These are phyloP conservation scores for Microctenopoma steveboyesi DNA, from an alignment of 2,797 vertebrate genomes.

Conservation along the genomic window DNA sequence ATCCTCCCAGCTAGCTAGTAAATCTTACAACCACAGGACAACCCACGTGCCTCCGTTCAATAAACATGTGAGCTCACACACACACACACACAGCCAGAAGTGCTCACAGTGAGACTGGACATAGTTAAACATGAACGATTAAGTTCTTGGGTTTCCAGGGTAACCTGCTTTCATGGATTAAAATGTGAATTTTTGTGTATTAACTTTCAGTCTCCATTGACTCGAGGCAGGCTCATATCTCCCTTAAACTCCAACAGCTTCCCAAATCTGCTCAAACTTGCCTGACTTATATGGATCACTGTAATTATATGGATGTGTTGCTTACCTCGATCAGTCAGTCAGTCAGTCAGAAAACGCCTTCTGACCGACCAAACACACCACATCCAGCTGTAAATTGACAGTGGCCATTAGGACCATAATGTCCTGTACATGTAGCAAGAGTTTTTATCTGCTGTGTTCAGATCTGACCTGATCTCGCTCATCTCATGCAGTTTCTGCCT, in stretches of 20 bases:
- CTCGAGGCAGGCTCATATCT: neutral
- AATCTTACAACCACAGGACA: slow-evolving; percentile 66
- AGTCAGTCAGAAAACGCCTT: no score
- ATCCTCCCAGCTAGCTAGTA: slow-evolving; percentile 59
- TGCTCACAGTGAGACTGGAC: neutral
- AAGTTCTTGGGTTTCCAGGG: neutral
- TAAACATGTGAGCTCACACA: slow-evolving; percentile 44
- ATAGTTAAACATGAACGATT: slow-evolving; percentile 12
- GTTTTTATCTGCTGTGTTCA: neutral
- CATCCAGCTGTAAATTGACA: no score
- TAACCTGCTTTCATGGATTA: slow-evolving; percentile 16
- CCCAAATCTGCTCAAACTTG: neutral
- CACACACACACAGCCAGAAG: slow-evolving; percentile 1
- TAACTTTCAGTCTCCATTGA: slow-evolving; percentile 6
- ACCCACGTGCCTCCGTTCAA: slow-evolving; percentile 57
- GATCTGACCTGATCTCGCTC: neutral
- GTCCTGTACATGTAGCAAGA: neutral
- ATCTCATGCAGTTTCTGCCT: neutral
- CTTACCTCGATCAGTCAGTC: no score
- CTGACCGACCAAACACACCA: no score
- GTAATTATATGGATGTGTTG: neutral
- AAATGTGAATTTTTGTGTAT: neutral
- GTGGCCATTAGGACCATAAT: no score
- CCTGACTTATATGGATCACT: neutral
- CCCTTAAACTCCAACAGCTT: neutral